These are phyloP conservation scores for Synergus umbraculus DNA, from an alignment of 2,888 invertebrate species.

Conservation along the genomic window DNA sequence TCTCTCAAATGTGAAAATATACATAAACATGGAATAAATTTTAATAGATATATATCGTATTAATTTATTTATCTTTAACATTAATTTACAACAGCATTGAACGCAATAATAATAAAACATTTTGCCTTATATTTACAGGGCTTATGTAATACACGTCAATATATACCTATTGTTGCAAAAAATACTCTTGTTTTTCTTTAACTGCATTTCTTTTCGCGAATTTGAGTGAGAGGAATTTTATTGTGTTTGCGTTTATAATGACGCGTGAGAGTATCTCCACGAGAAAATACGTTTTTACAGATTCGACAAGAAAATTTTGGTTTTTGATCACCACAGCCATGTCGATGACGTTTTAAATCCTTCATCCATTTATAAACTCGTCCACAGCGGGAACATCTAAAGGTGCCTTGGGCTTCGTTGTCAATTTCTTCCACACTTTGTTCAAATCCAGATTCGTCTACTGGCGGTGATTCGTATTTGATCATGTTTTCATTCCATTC, in stretches of 20 bases:
- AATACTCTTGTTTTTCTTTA: neutral
- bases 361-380: slow-evolving; percentile 75
- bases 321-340: neutral
- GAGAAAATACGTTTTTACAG: slow-evolving; percentile 21
- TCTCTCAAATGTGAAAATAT: neutral
- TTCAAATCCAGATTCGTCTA: neutral
- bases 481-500: slow-evolving; percentile 17
- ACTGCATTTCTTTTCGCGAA: neutral
- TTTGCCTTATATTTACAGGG: neutral
- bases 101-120: too few species aligned
- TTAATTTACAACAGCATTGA: neutral
- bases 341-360: slow-evolving; percentile 74
- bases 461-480: neutral
- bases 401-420: neutral
- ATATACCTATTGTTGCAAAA: neutral
- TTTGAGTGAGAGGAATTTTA: slow-evolving; percentile 1
- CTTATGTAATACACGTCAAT: neutral
- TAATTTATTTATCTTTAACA: neutral
- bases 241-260: slow-evolving; percentile 27
- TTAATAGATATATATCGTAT: neutral
- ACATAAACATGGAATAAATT: neutral
- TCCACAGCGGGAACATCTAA: slow-evolving; percentile 71
- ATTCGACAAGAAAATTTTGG: slow-evolving; percentile 12
- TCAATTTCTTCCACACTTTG: slow-evolving; percentile 17
- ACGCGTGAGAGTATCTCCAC: slow-evolving; percentile 13